Conservation (phyloP, 2,113 vertebrate species). For the Prunella himalayana region DNA sequence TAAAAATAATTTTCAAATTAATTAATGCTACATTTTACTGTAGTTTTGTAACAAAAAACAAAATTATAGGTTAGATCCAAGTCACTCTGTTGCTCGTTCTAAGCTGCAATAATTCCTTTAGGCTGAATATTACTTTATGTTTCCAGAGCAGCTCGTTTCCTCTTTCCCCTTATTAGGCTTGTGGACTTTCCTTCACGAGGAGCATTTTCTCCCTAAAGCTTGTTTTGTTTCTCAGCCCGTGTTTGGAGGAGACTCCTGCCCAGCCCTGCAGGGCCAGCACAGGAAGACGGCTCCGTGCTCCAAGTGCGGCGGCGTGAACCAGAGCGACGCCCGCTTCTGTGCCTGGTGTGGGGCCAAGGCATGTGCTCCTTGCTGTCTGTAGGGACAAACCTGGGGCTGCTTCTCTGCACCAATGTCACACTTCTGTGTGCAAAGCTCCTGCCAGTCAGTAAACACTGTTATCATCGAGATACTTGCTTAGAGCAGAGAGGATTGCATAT, state of each 20-base stretch:
- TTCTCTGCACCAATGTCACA: neutral
- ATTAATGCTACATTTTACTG: neutral
- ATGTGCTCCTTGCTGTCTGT: neutral
- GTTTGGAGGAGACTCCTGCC: constrained; percentile 15
- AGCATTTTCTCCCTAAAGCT: neutral
- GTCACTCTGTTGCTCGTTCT: neutral
- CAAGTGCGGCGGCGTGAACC: constrained; percentile 74
- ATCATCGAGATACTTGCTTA: neutral
- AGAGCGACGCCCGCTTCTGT: constrained; percentile 76
- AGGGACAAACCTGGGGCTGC: neutral
- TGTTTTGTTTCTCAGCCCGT: constrained; percentile 44
- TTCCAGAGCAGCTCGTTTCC: neutral
- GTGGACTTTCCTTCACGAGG: neutral
- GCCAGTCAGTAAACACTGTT: neutral
- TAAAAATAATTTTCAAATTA: neutral
- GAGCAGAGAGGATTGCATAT: neutral
- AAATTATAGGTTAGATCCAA: neutral
- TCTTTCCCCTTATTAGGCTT: neutral
- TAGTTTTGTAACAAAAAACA: neutral
- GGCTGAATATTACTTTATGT: neutral
- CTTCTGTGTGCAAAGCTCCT: neutral
- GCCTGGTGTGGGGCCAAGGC: constrained; percentile 86
- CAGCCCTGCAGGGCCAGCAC: neutral
- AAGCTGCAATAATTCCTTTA: neutral
- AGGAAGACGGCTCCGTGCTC: constrained; percentile 72